A percentile compares a stretch with the other conserved stretches of the same genome.
These are phyloP conservation scores for Apis cerana DNA, from an alignment of 1,140 invertebrate genomes.

Conservation along the genomic window DNA sequence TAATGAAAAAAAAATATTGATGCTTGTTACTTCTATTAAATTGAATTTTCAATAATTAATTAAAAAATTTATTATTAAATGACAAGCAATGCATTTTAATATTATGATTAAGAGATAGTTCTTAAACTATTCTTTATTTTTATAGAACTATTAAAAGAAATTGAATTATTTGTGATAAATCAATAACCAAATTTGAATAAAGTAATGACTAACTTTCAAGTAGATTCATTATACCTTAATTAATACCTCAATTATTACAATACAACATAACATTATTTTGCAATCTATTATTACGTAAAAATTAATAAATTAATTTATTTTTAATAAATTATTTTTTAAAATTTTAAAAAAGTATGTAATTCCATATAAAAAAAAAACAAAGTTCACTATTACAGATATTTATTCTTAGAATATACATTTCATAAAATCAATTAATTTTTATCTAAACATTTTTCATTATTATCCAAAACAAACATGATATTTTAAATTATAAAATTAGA, in stretches of 20 bases:
- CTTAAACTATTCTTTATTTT: neutral
- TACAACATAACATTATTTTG: neutral
- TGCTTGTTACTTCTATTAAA: conserved; percentile 1
- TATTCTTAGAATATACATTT: no score
- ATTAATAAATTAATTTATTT: neutral
- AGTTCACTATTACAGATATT: neutral
- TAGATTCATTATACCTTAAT: conserved; percentile 5
- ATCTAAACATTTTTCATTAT: no score
- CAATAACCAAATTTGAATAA: conserved; percentile 14
- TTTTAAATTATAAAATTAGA: no score
- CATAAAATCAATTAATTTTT: no score
- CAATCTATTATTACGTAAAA: neutral
- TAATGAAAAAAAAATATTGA: neutral
- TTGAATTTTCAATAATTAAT: neutral
- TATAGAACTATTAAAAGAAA: neutral
- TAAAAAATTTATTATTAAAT: neutral
- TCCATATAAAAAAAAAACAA: neutral
- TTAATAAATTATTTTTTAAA: neutral
- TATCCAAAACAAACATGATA: no score
- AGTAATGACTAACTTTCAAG: neutral
- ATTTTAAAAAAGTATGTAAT: neutral
- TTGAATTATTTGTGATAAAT: neutral
- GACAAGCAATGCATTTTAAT: neutral
- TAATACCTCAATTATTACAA: neutral
- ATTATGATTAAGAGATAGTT: neutral